Percentiles rank a stretch among this genome's conserved stretches.
Evolutionary conservation across 2,113 vertebrate species (phyloP).

Genomic region (Otocyon megalotis): DNA sequence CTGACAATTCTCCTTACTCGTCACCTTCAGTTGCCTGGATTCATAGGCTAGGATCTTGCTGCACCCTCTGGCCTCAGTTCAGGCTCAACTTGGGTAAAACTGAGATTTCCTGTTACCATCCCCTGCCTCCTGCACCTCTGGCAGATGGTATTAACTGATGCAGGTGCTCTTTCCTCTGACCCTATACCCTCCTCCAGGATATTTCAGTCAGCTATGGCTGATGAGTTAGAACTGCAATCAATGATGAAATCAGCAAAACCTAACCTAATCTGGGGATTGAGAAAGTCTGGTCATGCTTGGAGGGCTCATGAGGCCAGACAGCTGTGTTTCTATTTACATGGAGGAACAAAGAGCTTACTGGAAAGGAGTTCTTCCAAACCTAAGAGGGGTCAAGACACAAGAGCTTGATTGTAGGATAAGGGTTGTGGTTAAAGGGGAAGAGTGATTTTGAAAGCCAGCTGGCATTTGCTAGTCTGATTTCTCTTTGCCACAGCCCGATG

Average conservation of each 20-base stretch:
- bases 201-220: background rate
- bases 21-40: background rate
- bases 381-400: background rate
- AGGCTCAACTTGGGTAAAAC: background rate
- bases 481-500: background rate
- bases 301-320: background rate
- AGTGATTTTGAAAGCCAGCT: background rate
- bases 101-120: background rate
- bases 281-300: background rate
- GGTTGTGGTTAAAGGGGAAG: background rate
- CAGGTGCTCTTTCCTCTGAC: background rate
- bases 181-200: background rate
- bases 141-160: background rate
- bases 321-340: background rate
- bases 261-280: background rate
- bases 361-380: background rate
- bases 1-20: background rate
- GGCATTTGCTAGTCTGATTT: background rate
- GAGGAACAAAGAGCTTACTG: background rate
- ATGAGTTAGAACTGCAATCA: background rate
- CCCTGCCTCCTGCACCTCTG: background rate
- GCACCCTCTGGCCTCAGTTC: background rate
- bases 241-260: slow-evolving; percentile 46
- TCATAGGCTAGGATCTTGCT: background rate
- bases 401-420: background rate